Evolutionary conservation across 2,113 vertebrate species (phyloP).

Genomic region (Indri indri): DNA sequence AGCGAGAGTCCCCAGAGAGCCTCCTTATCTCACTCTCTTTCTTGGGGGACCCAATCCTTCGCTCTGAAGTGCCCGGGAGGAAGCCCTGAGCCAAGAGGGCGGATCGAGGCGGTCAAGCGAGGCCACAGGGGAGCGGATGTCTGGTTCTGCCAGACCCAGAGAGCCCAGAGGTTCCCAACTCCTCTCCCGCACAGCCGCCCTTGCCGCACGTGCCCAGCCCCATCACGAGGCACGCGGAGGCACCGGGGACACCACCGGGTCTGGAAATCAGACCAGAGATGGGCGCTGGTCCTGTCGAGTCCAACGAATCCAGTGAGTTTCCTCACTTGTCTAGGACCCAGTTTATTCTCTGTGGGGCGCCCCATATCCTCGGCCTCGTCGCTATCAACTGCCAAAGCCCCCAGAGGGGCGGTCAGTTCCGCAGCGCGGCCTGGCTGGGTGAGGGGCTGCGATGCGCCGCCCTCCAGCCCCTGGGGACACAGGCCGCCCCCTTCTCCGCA

Average conservation of each 20-base stretch:
- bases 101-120: neutral
- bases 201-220: fast-evolving
- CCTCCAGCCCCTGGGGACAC: neutral
- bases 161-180: neutral
- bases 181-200: neutral
- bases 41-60: neutral
- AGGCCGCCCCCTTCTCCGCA: no score
- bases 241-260: fast-evolving
- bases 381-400: neutral
- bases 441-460: neutral
- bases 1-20: neutral
- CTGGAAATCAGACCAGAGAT: neutral
- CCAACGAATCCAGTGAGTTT: neutral
- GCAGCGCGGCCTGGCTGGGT: neutral
- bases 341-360: neutral
- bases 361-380: neutral
- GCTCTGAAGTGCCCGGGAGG: neutral
- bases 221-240: neutral
- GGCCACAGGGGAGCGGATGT: neutral
- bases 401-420: neutral
- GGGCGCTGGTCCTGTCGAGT: neutral
- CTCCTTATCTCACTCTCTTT: neutral
- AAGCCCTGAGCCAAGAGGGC: neutral
- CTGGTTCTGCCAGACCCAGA: neutral
- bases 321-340: neutral